A percentile compares a stretch with the other conserved stretches of the same genome.
These are phyloP conservation scores for Sepioteuthis lessoniana DNA, from an alignment of 2,888 invertebrate genomes.

Conservation along the genomic window DNA sequence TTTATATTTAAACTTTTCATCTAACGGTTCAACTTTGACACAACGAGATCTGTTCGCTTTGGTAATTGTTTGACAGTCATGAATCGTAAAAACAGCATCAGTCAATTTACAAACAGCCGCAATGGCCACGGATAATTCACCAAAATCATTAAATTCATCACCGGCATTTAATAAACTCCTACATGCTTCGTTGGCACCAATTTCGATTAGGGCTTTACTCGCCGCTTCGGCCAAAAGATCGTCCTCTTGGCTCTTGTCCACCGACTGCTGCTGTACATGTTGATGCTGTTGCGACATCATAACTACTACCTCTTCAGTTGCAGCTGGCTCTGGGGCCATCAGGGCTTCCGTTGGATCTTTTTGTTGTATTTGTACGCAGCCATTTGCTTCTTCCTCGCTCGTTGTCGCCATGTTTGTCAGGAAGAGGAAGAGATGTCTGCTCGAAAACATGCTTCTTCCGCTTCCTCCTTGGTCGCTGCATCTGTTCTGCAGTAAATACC, in stretches of 20 bases:
- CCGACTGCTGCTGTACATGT: neutral
- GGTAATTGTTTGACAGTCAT: conserved; percentile 39
- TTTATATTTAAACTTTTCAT: conserved; percentile 42
- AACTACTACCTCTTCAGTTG: neutral
- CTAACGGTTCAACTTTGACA: conserved; percentile 43
- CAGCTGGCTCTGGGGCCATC: neutral
- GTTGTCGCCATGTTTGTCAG: conserved; percentile 39
- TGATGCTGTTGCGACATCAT: conserved; percentile 8
- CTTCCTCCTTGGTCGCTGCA: neutral
- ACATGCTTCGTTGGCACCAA: conserved; percentile 42
- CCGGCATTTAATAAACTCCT: conserved; percentile 40
- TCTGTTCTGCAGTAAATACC: neutral
- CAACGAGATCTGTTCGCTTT: conserved; percentile 24
- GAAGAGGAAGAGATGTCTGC: conserved; percentile 5
- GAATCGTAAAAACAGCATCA: conserved; percentile 36
- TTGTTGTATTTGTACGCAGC: neutral
- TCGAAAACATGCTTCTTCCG: neutral
- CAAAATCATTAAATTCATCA: conserved; percentile 36
- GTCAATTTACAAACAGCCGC: conserved; percentile 42
- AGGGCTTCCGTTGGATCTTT: neutral
- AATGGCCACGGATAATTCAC: conserved; percentile 34
- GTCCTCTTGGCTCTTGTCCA: neutral
- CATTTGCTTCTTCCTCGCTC: neutral
- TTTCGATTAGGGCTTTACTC: conserved; percentile 38
- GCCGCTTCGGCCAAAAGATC: conserved; percentile 17